Evolutionary conservation across 2,888 invertebrate genomes (phyloP).

Genomic region (Eupithecia dodoneata): DNA sequence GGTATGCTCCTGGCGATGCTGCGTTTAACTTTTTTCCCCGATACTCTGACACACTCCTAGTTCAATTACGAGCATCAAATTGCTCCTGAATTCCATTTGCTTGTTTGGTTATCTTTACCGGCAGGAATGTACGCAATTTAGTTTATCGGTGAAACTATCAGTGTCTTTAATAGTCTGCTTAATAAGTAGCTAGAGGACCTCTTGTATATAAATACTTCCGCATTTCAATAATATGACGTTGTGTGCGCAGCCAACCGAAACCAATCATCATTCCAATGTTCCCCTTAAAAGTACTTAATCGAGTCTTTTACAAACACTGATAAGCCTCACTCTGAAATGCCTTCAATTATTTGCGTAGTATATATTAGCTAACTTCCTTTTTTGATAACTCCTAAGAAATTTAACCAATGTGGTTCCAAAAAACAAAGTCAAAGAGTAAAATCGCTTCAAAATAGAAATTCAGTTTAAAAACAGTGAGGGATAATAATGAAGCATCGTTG

Average conservation of each 20-base stretch:
- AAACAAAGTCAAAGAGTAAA: neutral
- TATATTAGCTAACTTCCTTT: neutral
- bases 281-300: slow-evolving; percentile 7
- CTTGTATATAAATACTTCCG: slow-evolving; percentile 36
- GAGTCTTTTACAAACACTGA: slow-evolving; percentile 28
- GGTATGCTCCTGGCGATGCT: slow-evolving; percentile 20
- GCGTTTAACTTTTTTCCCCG: slow-evolving; percentile 14
- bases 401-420: neutral
- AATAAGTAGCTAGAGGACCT: slow-evolving; percentile 19
- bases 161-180: slow-evolving; percentile 7
- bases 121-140: slow-evolving; percentile 21
- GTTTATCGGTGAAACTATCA: slow-evolving; percentile 23
- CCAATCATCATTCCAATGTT: slow-evolving; percentile 11
- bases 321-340: slow-evolving; percentile 35
- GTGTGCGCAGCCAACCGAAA: slow-evolving; percentile 17
- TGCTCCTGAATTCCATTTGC: slow-evolving; percentile 35
- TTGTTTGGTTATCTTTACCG: slow-evolving; percentile 9
- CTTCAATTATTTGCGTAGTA: neutral
- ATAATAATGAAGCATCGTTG: slow-evolving; percentile 39
- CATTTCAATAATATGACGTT: slow-evolving; percentile 36
- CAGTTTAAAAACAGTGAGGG: slow-evolving; percentile 9
- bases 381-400: neutral
- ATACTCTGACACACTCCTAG: slow-evolving; percentile 35
- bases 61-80: slow-evolving; percentile 32
- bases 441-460: neutral